Evolutionary conservation across 2,113 vertebrate species (phyloP).

Genomic region (Rhipidura dahli): DNA sequence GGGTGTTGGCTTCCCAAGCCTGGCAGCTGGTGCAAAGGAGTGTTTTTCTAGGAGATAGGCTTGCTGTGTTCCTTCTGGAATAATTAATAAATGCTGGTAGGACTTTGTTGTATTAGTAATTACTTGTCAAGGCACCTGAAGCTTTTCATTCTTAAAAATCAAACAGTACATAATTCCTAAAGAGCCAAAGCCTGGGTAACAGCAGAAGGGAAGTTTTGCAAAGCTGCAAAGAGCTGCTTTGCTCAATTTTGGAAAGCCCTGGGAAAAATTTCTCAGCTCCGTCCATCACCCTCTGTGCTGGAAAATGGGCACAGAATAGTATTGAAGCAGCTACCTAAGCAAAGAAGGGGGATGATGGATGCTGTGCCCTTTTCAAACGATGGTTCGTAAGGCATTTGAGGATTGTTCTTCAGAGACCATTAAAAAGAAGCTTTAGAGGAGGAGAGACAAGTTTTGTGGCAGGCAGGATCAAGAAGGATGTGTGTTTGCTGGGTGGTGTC

Average conservation of each 20-base stretch:
- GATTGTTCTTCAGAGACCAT: conserved; percentile 44
- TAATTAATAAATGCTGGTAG: neutral
- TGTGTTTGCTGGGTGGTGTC: conserved; percentile 19
- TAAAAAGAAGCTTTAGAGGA: conserved; percentile 34
- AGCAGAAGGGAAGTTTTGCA: neutral
- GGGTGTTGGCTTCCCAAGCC: neutral
- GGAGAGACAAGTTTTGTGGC: neutral
- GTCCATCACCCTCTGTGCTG: neutral
- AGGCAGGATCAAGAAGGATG: conserved; percentile 41
- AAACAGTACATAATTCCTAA: neutral
- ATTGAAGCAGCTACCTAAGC: neutral
- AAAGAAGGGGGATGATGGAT: conserved; percentile 42
- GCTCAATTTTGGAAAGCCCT: neutral
- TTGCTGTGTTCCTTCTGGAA: conserved; percentile 10
- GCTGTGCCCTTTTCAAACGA: conserved; percentile 33
- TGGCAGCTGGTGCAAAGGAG: conserved; percentile 14
- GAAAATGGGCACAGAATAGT: neutral
- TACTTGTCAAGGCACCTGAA: neutral
- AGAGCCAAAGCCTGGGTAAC: neutral
- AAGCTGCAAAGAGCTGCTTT: neutral
- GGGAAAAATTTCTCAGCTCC: neutral
- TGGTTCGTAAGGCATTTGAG: conserved; percentile 26
- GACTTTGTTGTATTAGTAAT: conserved; percentile 39
- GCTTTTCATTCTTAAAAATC: conserved; percentile 20
- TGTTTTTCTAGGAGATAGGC: neutral